Base-by-base conservation (phyloP, 2,797 vertebrate species). In the Ctenopoma kingsleyae region DNA sequence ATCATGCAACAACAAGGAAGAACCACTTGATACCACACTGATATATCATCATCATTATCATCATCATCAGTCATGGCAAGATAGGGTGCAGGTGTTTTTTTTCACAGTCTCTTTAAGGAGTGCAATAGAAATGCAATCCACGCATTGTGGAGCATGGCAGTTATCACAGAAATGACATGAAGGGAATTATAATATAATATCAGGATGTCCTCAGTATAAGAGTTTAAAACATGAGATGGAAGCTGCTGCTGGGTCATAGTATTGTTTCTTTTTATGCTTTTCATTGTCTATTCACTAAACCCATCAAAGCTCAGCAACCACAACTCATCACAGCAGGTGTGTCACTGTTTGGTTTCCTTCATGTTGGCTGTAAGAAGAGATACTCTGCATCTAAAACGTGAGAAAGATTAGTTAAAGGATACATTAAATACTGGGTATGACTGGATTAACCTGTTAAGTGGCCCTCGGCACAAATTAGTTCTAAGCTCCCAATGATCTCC, bases 1-100 rank as follows among this genome's bases (percentile, higher is more conserved):
- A 79, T 91, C 92, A 92, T 94, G 93, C 93, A 92, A 89, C 89
- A 80, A 89, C 81, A 56, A 86, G 79, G 81, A 92, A 88, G 82
- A 86, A 87, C 85, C 76, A 80, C 74, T 71, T 75, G 75, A 67
- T n/a, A n/a, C n/a, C n/a, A n/a, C n/a, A 81, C 55, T 78, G 66
- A 82, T 40, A 76, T 22, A 67, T 69, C 63, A 43, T 68, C 69
- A 53, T 79, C 63, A 43, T 68, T 67, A 53, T 79, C 67, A 30
- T 36, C 52, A 41, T 57, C 16, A 23, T 53, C 62, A 20, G 20
- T 58, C 49, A 58, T 59, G 19, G 54, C 22, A 61, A 69, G 32
- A 35, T 0, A 30, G 46, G 75, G 70, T 56, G 65, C 66, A 11
- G 23, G 49, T 32, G 30, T 32, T 32, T 62, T 47, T 68, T 57